Evolutionary conservation across 1,140 invertebrate species (phyloP), one percentile per base, ranked within the genome.

Genomic region (Pygmarrhopalites habei): DNA sequence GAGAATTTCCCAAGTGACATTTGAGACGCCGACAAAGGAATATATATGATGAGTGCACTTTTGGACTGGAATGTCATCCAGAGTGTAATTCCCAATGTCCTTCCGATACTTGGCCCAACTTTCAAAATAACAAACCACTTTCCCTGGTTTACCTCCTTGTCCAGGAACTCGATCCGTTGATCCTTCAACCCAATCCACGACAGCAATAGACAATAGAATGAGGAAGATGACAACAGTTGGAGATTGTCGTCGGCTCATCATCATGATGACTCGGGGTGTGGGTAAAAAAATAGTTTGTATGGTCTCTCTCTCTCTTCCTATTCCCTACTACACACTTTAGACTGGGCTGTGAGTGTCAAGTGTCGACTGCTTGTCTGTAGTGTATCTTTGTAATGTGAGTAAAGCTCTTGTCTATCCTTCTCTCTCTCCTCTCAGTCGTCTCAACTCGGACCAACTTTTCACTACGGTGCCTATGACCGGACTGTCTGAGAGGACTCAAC

Each of bases 81-180:
- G 73, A 30, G 72, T 71, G 46, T 76, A 77, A 23, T 71, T 67
- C 46, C 71, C 72, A n/a, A 72, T 67, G 7, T 66, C 70, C 14
- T 73, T 72, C 35, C 76, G 60, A 46, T 74, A 72, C n/a, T 67
- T 56, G 2, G 75, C 75, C 75, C 75, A 77, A 29, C 59, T 66
- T 12, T 47, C 90, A 77, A 90, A 93, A 79, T 93, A 93, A 72
- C 89, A 93, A 28, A 89, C 86, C 52, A 90, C 81, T 73, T 86
- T 81, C 14, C 83, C 80, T 69, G 74, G 72, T 30, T 75, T 72
- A 61, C 60, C 75, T 14, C 49, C 66, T 32, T 62, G 47, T 1
- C 66, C 66, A 30, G 55, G 32, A 47, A 46, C 52, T 17, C 21
- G 52, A 39, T 63, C 61, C 2, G 39, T 41, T n/a, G n/a, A n/a